Base-by-base conservation (phyloP, 1,140 invertebrate species). In the Oedothorax gibbosus region DNA sequence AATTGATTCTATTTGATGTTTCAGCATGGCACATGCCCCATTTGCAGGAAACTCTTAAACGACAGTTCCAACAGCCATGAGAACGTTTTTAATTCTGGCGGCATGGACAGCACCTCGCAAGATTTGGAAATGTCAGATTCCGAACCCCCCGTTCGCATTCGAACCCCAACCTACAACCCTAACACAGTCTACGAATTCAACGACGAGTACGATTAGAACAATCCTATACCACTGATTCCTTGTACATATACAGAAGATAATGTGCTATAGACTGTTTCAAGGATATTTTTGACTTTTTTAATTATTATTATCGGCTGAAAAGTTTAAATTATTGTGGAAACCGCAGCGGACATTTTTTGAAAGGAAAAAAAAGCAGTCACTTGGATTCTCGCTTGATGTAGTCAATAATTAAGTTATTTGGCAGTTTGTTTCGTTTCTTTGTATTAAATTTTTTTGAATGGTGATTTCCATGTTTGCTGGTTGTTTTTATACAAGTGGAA, bases 21-120 rank as follows among this genome's bases (percentile, higher is more conserved):
- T 50, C 89, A 94, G 92, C 97, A 98, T 91, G 96, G 96, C 81
- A 98, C 97, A 10, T 99, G 97, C 91, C 97, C 97, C 66, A 96
- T 98, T 88, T 99, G 97, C 91, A 93, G 97, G 86, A 96, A 96
- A 91, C 93, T 93, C 88, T 91, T 96, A 87, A 91, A 91, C 85
- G 92, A 93, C 86, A 91, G 49, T 20, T 73, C 76, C 60, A 71
- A 62, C 8, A 73, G 69, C 35, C 81, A 84, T 66, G 81, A 84
- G 7, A 73, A 65, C 21, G 18, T 75, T 14, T 75, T 75, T n/a
- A 75, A 20, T 14, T 72, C 78, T 20, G 12, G 56, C 72, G 57
- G 14, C 20, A 21, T 60, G 20, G 35, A 35, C 35, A 35, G 35
- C 35, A 2, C 18, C 14, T 14, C 18, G 5, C 60, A 62, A 62